Evolutionary conservation across 2,797 vertebrate species (phyloP).

Genomic region (Pangasius macronema): DNA sequence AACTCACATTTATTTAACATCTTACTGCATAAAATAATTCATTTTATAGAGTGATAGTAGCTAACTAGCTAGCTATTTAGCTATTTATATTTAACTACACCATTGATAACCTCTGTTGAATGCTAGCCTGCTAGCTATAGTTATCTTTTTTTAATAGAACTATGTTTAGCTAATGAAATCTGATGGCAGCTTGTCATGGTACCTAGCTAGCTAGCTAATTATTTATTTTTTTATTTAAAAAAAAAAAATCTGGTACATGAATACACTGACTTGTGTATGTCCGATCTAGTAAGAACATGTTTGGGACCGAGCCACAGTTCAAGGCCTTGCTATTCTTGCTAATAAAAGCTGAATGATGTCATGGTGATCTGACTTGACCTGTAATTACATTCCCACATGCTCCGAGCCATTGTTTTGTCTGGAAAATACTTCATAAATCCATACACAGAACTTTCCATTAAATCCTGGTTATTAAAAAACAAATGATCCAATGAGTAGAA

Average conservation of each 20-base stretch:
- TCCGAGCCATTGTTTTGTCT: not conserved
- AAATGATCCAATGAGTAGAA: not conserved
- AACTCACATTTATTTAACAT: not conserved
- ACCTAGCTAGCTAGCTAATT: not conserved
- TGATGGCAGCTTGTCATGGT: not conserved
- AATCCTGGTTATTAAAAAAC: not conserved
- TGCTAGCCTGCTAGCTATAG: not conserved
- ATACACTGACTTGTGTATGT: not conserved
- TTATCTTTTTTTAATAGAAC: not conserved
- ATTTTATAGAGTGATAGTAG: not conserved
- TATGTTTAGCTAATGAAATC: not conserved
- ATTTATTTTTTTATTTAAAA: not conserved
- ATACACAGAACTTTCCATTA: not conserved
- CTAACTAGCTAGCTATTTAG: not conserved
- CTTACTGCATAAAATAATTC: not conserved
- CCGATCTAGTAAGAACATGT: not conserved
- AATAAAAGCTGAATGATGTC: not conserved
- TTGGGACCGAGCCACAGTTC: not conserved
- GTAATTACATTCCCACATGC: constrained; percentile 1
- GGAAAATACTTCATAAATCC: not conserved
- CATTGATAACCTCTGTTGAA: not conserved
- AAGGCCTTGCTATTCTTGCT: not conserved
- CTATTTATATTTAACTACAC: not conserved
- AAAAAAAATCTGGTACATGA: not conserved
- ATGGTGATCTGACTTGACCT: not conserved